Evolutionary conservation across 2,797 vertebrate species (phyloP).

Genomic region (Chloroceryle inda): DNA sequence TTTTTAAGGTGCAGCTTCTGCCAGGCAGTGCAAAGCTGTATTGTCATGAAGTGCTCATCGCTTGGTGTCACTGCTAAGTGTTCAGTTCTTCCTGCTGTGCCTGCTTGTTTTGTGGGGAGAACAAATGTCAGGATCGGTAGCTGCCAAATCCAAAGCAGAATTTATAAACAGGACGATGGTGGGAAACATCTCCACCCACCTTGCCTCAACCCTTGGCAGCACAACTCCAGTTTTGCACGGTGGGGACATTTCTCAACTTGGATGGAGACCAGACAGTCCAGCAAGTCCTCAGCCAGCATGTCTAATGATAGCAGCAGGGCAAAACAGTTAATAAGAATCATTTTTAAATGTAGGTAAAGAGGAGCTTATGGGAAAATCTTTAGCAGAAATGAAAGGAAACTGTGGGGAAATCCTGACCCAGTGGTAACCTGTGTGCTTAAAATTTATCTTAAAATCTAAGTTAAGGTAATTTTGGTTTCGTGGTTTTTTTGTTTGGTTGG

Average conservation of each 20-base stretch:
- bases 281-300: background rate
- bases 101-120: constrained; percentile 3
- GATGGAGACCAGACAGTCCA: background rate
- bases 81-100: background rate
- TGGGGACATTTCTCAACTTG: background rate
- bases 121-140: background rate
- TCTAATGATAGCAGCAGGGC: background rate
- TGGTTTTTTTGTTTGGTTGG: too few relatives aligned
- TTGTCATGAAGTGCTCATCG: background rate
- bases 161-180: background rate
- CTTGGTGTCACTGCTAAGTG: background rate
- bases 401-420: background rate
- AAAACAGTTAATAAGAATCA: background rate
- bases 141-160: constrained; percentile 9
- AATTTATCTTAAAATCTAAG: background rate
- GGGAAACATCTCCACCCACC: background rate
- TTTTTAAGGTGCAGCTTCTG: background rate
- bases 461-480: background rate
- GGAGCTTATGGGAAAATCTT: background rate
- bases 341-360: background rate
- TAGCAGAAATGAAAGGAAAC: background rate
- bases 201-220: background rate
- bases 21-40: background rate
- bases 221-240: background rate
- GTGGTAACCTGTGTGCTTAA: background rate